These are phyloP conservation scores for Sarcophaga variegata DNA, from an alignment of 2,888 invertebrate genomes.

Conservation along the genomic window DNA sequence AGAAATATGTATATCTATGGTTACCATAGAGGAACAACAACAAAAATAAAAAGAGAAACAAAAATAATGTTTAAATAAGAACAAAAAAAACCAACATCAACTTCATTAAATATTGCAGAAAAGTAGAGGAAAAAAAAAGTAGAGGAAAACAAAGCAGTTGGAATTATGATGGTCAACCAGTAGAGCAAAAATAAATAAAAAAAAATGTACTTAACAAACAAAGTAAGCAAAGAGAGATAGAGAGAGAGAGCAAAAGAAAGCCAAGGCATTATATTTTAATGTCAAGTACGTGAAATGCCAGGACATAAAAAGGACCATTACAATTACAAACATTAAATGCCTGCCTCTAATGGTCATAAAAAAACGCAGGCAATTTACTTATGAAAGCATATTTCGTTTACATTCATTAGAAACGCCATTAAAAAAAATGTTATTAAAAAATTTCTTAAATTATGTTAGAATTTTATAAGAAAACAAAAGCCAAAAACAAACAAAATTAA, in stretches of 20 bases:
- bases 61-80: background rate
- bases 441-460: background rate
- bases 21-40: no score
- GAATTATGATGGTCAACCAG: background rate
- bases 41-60: background rate
- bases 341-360: background rate
- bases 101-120: no score
- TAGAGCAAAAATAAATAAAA: background rate
- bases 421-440: background rate
- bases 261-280: background rate
- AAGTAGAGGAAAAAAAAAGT: no score
- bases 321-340: background rate
- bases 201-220: background rate
- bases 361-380: background rate
- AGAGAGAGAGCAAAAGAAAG: background rate
- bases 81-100: no score
- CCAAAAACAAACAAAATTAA: constrained; percentile 11
- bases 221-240: background rate
- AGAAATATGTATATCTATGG: no score
- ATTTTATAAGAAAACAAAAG: constrained; percentile 3
- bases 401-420: background rate
- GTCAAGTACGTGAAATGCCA: constrained; percentile 10
- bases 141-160: background rate
- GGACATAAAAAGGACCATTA: background rate
- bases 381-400: background rate